A percentile compares a stretch with the other conserved stretches of the same genome.
Evolutionary conservation across 2,797 vertebrate genomes (phyloP).

Genomic region (Triplophysa yarkandensis): DNA sequence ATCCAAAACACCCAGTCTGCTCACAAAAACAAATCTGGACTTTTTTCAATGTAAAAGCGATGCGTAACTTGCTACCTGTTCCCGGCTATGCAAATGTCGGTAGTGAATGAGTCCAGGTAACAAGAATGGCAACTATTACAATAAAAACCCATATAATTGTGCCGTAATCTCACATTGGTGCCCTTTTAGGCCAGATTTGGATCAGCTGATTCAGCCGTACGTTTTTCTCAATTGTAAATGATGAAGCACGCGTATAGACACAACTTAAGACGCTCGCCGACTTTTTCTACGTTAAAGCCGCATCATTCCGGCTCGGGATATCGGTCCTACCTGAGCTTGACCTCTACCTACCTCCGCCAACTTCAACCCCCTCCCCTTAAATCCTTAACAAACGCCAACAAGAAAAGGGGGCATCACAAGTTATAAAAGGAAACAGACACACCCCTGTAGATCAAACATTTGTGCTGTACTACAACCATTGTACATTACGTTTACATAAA

Average conservation of each 20-base stretch:
- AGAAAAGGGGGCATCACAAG: constrained; percentile 31
- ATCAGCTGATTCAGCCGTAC: not conserved
- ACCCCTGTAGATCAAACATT: constrained; percentile 36
- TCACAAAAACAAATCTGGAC: not conserved
- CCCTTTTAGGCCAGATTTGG: not conserved
- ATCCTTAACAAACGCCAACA: constrained; percentile 52
- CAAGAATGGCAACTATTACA: not conserved
- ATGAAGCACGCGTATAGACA: not conserved
- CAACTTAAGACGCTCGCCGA: not conserved
- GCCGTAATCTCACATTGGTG: not conserved
- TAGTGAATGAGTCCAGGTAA: not conserved
- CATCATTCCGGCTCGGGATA: constrained; percentile 8
- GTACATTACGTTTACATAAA: too few relatives aligned
- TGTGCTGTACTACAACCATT: constrained; percentile 28
- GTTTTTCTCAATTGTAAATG: not conserved
- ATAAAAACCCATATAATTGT: not conserved
- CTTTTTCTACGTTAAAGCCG: not conserved
- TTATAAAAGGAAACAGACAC: constrained; percentile 55
- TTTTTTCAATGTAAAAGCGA: not conserved
- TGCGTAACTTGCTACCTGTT: not conserved
- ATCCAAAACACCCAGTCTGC: constrained; percentile 2
- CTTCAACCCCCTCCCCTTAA: constrained; percentile 38
- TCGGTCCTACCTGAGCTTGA: constrained; percentile 39
- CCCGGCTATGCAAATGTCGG: constrained; percentile 6
- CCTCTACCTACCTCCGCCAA: not conserved